Base-by-base conservation (phyloP, 2,888 invertebrate genomes). In the Melangyna quadrimaculata region DNA sequence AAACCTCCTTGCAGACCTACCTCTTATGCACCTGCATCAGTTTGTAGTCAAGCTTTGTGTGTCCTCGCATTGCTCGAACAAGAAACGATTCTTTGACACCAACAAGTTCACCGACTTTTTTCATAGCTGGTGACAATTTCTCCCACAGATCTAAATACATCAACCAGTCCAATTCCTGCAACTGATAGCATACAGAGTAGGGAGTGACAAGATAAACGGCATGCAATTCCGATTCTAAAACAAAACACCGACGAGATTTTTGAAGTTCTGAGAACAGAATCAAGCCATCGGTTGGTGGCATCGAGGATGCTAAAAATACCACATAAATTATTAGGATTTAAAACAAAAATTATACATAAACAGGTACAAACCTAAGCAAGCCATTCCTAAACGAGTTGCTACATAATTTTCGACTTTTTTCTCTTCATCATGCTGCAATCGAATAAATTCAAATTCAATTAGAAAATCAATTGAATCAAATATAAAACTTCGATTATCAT, bases 131-230 rank as follows among this genome's bases (percentile, higher is more conserved):
- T 2, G 96, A 94, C 27, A 99, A 93, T 69, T 94, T 94, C 89
- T 97, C 96, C 97, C 97, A 98, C 45, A 98, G 90, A 87, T 96
- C 95, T 48, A 98, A 93, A 89, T 95, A 95, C 88, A 94, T 93
- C 90, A 96, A 93, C 97, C 97, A 97, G 90, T 99, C 97, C 61
- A 98, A 93, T 89, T 95, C 94, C 78, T 94, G 94, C 94, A 94
- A 89, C 88, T 97, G 96, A 89, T 95, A 95, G 88, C 96, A 95
- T 29, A 97, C 95, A 91, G 96, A 97, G 87, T 97, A 96, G 0
- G 99, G 99, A 2, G 99, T 99, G 48, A 98, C 98, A 89, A 98
- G 93, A 92, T 99, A 99, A 61, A 99, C 95, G 48, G 99, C 94
- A 92, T 99, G 99, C 3, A 99, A 93, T 89, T 99, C 99, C 72